These are phyloP conservation scores for Ciconia nigra DNA, from an alignment of 2,797 vertebrate genomes.

Conservation along the genomic window DNA sequence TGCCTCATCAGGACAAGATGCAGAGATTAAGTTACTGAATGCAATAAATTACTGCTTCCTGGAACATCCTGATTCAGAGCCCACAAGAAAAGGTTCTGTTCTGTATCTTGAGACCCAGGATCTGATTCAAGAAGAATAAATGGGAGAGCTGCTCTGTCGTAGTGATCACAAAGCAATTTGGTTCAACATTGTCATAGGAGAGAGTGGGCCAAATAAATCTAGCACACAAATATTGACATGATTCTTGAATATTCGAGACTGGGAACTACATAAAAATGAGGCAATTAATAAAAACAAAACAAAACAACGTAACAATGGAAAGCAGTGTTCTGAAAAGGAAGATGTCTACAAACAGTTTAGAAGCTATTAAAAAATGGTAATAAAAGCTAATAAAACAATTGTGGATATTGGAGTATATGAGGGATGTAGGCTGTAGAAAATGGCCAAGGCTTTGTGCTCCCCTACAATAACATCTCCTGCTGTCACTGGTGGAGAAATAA, in stretches of 20 bases:
- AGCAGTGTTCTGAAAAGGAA: not conserved
- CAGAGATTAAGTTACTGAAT: not conserved
- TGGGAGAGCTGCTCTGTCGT: not conserved
- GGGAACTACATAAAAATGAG: not conserved
- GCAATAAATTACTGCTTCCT: not conserved
- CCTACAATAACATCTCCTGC: not conserved
- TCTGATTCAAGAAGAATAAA: not conserved
- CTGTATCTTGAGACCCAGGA: not conserved
- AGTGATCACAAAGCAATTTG: not conserved
- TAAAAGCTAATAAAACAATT: not conserved
- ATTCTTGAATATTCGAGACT: not conserved
- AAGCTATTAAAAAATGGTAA: not conserved
- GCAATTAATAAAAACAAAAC: not conserved
- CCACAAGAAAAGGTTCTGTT: not conserved
- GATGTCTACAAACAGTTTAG: not conserved
- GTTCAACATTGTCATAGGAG: not conserved
- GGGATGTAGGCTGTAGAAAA: not conserved
- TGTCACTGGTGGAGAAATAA: not conserved
- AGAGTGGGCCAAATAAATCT: not conserved
- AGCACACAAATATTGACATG: not conserved
- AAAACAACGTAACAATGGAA: fast-evolving
- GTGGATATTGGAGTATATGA: not conserved
- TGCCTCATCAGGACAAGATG: not conserved
- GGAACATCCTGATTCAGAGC: not conserved
- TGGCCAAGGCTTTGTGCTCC: fast-evolving